Evolutionary conservation across 2,113 vertebrate genomes (phyloP), one percentile per base, ranked within the genome.

Genomic region (Lota lota): DNA sequence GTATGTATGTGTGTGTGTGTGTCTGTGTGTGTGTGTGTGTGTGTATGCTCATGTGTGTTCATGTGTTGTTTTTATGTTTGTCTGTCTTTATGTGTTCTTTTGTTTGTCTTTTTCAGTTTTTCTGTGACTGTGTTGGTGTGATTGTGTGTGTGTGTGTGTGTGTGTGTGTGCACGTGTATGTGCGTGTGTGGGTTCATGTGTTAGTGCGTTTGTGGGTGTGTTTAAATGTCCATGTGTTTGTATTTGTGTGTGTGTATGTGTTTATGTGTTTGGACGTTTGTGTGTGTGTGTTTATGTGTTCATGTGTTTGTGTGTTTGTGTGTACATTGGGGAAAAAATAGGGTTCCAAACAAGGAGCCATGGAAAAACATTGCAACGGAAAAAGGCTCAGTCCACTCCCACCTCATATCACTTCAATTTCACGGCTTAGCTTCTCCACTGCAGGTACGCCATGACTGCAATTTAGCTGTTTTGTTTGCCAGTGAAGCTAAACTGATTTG

Each of bases 341-440:
- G 67, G 67, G 47, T 57, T 79, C 66, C 69, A 70, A 18, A 7
- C 58, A 69, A 0, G 24, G 63, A 19, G 60, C 40, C 40, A 17
- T 73, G 81, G 78, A 84, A 84, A 85, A 81, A 78, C 66, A 77
- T 24, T 59, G 69, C 79, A 79, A 81, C 72, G 75, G 65, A 83
- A 53, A 73, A 62, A 77, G 16, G 61, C 77, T 66, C 59, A 66
- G 64, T 61, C 65, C 64, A 68, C 59, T 28, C 53, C 19, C 63
- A 60, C 72, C 78, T 74, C 74, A 77, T 56, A 79, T 82, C 73
- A 77, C 66, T 76, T 79, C 66, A 74, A 67, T 83, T 79, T 83
- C 73, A 84, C 20, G 0, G 68, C 53, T 17, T 24, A 4, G 47
- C 50, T 0, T 77, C 78, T 63, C 36, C 57, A 66, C 53, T 67